Base-by-base conservation (phyloP, 2,113 vertebrate genomes). In the Microtus oregoni region DNA sequence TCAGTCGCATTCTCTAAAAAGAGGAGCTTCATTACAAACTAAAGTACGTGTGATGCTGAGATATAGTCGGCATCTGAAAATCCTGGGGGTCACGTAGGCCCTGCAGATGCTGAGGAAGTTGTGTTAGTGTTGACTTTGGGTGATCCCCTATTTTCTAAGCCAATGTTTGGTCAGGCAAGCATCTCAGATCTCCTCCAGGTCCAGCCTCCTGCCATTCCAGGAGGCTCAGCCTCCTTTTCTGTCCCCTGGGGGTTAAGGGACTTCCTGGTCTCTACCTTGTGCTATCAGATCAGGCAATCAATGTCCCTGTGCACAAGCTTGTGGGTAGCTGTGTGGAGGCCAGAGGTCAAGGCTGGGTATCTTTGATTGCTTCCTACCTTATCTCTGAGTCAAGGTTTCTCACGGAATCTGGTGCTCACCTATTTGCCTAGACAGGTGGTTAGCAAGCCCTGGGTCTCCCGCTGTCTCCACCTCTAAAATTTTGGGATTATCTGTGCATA, bases 1-100 rank as follows among this genome's bases (percentile, higher is more conserved):
- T 73, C 90, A 72, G 61, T 73, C 68, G 7, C 55, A 70, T 85
- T 92, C 87, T 83, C 30, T 77, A 75, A 76, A 76, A 89, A 63
- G 79, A 86, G 44, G 28, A 67, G 32, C 50, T 91, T 92, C 44
- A 90, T 82, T 50, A 35, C 30, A 13, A 73, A 38, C 63, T 82
- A 26, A 96, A 73, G 67, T 9, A 14, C 1, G 1, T 28, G 8
- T 67, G 72, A 63, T 70, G 7, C 44, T 2, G 10, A 52, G 68
- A 72, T 5, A 15, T 11, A 30, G 61, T 12, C 70, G 0, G 10
- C 15, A 32, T 26, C 47, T 52, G 7, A 7, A n/a, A 87, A 63
- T 32, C 32, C 47, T 30, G 75, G 44, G 32, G 41, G 22, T 6
- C 14, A 4, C 2, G 15, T 19, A 30, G 55, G 41, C 24, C n/a